Percentiles rank a stretch among this genome's conserved stretches.
phyloP scores from a whole-genome alignment of 2,888 invertebrate genomes.

The Rhingia rostrata region DNA sequence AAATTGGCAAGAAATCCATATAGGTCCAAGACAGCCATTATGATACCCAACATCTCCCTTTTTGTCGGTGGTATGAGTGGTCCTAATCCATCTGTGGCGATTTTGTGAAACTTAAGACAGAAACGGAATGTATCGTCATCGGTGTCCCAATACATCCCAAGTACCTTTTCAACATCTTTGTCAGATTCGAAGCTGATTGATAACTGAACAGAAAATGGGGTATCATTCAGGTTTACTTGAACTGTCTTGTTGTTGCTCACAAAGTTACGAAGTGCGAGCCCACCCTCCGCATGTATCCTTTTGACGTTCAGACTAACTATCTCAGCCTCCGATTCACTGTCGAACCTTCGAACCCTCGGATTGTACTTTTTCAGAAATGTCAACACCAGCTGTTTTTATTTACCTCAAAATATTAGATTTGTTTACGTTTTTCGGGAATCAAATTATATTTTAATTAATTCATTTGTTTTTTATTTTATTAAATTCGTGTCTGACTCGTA shows the following conservation, averaged over 20 bases:
- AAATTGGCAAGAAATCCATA: conserved; percentile 29
- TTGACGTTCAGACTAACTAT: too few relatives aligned
- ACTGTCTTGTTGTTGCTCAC: neutral
- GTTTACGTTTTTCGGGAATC: too few relatives aligned
- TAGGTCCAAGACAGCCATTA: conserved; percentile 34
- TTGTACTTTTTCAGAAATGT: too few relatives aligned
- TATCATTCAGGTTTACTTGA: neutral
- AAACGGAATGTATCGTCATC: conserved; percentile 18
- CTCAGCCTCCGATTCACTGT: too few relatives aligned
- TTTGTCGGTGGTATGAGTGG: conserved; percentile 23
- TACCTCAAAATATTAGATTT: too few relatives aligned
- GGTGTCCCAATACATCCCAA: too few relatives aligned
- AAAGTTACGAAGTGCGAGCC: neutral
- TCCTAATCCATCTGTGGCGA: conserved; percentile 10
- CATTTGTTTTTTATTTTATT: too few relatives aligned
- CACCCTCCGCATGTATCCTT: too few relatives aligned
- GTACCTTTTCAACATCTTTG: neutral
- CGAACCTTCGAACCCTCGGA: too few relatives aligned
- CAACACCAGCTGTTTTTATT: too few relatives aligned
- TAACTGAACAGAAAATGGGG: neutral
- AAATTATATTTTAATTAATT: too few relatives aligned
- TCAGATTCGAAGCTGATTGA: neutral
- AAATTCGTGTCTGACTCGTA: too few relatives aligned
- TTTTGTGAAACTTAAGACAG: conserved; percentile 18
- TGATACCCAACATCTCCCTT: conserved; percentile 26